A percentile compares a stretch with the other conserved stretches of the same genome.
phyloP scores from a whole-genome alignment of 2,797 vertebrate species.

The Miichthys miiuy region DNA sequence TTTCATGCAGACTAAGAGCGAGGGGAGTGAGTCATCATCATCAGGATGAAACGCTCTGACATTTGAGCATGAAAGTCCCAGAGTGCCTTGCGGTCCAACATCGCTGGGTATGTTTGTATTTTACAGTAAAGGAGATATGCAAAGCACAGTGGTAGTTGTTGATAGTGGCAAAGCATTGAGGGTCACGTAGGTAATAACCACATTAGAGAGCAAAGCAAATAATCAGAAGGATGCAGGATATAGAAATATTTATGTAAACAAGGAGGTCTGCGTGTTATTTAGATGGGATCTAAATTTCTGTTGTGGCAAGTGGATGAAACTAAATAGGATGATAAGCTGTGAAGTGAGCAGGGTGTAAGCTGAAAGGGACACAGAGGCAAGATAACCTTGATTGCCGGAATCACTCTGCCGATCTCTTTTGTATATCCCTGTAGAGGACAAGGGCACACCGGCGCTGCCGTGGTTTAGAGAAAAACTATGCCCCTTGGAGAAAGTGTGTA shows the following conservation, averaged over 20 bases:
- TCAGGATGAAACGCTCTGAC: constrained; percentile 85
- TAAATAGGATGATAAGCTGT: constrained; percentile 41
- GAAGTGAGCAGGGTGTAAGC: constrained; percentile 48
- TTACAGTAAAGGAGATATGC: constrained; percentile 64
- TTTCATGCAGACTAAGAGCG: constrained; percentile 73
- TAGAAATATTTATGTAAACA: constrained; percentile 54
- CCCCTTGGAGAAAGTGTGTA: constrained; percentile 48
- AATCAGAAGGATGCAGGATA: constrained; percentile 6
- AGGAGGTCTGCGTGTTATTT: constrained; percentile 37
- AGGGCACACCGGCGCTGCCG: constrained; percentile 37
- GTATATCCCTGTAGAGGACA: constrained; percentile 49
- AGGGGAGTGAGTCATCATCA: constrained; percentile 79
- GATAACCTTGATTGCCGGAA: constrained; percentile 72
- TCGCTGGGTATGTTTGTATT: constrained; percentile 61
- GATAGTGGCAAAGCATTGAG: constrained; percentile 28
- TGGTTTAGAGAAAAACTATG: constrained; percentile 23
- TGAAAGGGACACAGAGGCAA: constrained; percentile 52
- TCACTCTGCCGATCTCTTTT: constrained; percentile 60
- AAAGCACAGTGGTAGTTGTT: constrained; percentile 30
- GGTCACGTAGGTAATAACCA: constrained; percentile 15
- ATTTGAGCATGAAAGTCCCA: constrained; percentile 85
- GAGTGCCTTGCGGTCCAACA: constrained; percentile 71
- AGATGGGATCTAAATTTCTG: constrained; percentile 34
- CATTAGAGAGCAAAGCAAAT: constrained; percentile 33
- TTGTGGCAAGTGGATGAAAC: constrained; percentile 50